phyloP scores from a whole-genome alignment of 2,797 vertebrate species.

The Liparis tanakae region DNA sequence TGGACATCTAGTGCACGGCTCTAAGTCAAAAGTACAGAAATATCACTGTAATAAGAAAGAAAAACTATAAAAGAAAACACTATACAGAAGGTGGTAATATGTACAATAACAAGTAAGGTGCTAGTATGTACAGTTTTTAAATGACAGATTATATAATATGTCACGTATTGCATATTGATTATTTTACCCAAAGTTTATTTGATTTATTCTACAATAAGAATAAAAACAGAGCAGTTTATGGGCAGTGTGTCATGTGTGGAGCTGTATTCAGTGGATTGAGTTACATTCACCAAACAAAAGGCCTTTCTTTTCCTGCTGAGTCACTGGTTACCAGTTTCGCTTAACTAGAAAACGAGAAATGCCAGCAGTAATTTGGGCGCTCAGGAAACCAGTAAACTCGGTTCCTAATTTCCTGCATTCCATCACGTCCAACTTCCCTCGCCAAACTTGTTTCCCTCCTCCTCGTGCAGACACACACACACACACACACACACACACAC shows the following conservation, averaged over 20 bases:
- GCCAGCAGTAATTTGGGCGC: background rate
- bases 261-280: constrained; percentile 12
- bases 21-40: no score
- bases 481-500: no score
- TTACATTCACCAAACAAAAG: constrained; percentile 19
- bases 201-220: background rate
- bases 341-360: constrained; percentile 24
- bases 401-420: constrained; percentile 46
- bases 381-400: background rate
- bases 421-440: background rate
- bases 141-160: no score
- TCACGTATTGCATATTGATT: no score
- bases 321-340: constrained; percentile 14
- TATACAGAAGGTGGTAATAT: no score
- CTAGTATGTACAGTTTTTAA: no score
- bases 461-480: background rate
- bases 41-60: no score
- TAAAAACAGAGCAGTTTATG: background rate
- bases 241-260: constrained; percentile 1
- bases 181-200: background rate
- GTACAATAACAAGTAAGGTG: no score
- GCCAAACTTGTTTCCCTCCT: background rate
- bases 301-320: constrained; percentile 1
- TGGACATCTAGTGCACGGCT: no score
- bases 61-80: no score